Evolutionary conservation across 2,113 vertebrate species (phyloP).

Genomic region (Vanacampus margaritifer): DNA sequence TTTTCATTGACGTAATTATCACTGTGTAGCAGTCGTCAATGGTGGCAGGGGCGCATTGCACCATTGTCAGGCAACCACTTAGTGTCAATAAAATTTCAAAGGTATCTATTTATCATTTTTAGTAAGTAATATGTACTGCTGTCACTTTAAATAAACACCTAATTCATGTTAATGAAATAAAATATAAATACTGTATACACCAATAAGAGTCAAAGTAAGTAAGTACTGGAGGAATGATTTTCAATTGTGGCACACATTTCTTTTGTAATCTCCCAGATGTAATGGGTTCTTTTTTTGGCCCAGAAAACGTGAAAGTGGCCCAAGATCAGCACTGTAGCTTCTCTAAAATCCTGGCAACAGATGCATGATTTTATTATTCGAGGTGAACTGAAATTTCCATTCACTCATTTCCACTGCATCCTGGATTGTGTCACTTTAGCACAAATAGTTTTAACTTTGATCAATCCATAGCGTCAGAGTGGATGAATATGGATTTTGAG

Average conservation of each 20-base stretch:
- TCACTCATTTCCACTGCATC: background rate
- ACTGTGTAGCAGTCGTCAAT: no score
- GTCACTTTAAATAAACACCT: no score
- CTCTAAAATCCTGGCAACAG: constrained; percentile 4
- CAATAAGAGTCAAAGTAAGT: background rate
- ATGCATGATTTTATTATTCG: background rate
- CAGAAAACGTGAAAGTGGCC: background rate
- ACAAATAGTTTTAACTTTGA: constrained; percentile 3
- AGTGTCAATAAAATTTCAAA: no score
- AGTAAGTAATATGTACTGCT: no score
- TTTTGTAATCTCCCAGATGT: constrained; percentile 3
- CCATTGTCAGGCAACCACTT: no score
- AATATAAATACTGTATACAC: no score
- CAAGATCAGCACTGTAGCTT: background rate
- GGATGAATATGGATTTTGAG: constrained; percentile 13
- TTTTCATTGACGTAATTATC: no score
- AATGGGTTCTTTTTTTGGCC: background rate
- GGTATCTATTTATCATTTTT: no score
- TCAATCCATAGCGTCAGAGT: constrained; percentile 16
- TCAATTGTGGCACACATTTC: background rate
- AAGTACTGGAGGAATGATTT: background rate
- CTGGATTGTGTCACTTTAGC: background rate
- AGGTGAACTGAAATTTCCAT: constrained; percentile 2
- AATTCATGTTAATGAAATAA: no score
- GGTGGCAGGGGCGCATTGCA: no score